Conservation (phyloP, 1,140 invertebrate species). For the Aporrectodea caliginosa region DNA sequence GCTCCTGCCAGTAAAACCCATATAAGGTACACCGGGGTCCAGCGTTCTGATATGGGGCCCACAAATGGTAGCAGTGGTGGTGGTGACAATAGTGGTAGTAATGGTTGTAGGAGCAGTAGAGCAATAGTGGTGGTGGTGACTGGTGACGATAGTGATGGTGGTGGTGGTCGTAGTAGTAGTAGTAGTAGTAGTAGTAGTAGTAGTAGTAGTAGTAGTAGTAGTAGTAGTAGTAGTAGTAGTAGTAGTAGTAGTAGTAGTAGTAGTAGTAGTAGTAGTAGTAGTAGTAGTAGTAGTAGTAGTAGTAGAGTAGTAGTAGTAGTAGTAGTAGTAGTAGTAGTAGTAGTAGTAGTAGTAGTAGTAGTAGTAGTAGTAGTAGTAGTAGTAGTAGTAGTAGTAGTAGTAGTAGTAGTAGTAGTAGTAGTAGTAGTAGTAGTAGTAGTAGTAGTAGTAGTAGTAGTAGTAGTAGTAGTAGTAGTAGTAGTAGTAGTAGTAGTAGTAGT, state of each 20-base stretch:
- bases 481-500: constrained; percentile 9
- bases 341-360: constrained; percentile 10
- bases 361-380: constrained; percentile 10
- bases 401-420: constrained; percentile 10
- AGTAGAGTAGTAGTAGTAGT: too few species aligned
- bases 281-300: too few species aligned
- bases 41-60: too few species aligned
- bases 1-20: too few species aligned
- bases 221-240: constrained; percentile 9
- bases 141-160: too few species aligned
- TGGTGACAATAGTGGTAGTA: too few species aligned
- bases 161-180: too few species aligned
- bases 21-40: too few species aligned
- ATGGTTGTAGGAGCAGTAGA: too few species aligned
- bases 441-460: too few species aligned
- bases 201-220: constrained; percentile 7
- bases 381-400: constrained; percentile 10
- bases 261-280: constrained; percentile 10
- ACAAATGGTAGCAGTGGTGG: too few species aligned
- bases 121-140: too few species aligned
- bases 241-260: constrained; percentile 9
- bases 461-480: constrained; percentile 7
- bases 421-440: constrained; percentile 9
- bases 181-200: constrained; percentile 11
- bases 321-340: constrained; percentile 9